phyloP scores from a whole-genome alignment of 2,888 invertebrate species.

The Ecdyonurus torrentis region DNA sequence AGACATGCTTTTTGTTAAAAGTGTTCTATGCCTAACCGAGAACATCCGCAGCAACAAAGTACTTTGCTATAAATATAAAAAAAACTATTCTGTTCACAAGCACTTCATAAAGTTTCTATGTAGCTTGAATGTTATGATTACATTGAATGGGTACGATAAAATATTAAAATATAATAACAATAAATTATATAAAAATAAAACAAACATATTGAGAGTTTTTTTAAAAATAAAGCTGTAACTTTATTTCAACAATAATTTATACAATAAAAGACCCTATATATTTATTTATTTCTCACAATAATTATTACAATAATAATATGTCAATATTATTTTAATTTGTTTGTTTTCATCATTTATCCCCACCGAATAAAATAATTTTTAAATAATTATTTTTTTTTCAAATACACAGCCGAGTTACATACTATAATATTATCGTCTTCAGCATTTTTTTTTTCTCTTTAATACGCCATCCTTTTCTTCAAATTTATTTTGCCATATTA shows the following conservation, averaged over 20 bases:
- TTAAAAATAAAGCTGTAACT: background rate
- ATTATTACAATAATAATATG: too few species aligned
- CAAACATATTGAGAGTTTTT: background rate
- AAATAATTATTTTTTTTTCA: background rate
- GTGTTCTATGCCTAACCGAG: too few species aligned
- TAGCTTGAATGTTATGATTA: too few species aligned
- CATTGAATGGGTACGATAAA: too few species aligned
- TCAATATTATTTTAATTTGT: background rate
- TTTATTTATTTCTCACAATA: background rate
- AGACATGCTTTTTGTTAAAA: too few species aligned
- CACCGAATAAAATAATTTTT: background rate
- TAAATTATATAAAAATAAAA: background rate
- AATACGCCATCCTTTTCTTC: too few species aligned
- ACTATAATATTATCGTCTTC: background rate
- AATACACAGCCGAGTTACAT: background rate
- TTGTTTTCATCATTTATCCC: background rate
- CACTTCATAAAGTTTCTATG: too few species aligned
- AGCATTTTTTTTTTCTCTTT: background rate
- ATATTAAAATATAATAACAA: background rate
- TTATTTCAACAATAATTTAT: background rate
- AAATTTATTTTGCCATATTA: too few species aligned
- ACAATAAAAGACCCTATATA: background rate
- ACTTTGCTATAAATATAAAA: too few species aligned
- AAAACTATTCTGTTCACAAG: too few species aligned
- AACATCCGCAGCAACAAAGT: too few species aligned